Percentiles rank a stretch among this genome's conserved stretches.
Evolutionary conservation across 2,113 vertebrate genomes (phyloP).

Genomic region (Brachirus orientalis): DNA sequence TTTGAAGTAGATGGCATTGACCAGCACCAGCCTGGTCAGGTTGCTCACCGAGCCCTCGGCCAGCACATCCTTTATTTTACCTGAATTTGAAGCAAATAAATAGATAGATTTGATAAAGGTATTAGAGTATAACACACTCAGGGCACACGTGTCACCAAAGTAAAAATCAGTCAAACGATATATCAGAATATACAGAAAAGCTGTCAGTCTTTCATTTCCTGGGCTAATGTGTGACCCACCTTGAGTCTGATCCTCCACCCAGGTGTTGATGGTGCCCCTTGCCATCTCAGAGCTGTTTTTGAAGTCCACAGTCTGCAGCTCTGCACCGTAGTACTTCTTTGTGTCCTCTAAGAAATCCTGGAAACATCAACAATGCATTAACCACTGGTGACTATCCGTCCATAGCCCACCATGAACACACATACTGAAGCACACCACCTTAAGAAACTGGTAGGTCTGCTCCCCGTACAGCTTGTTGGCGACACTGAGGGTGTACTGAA

Average conservation of each 20-base stretch:
- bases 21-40: slow-evolving; percentile 85
- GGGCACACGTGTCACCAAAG: neutral
- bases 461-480: slow-evolving; percentile 93
- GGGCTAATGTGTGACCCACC: slow-evolving; percentile 52
- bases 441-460: slow-evolving; percentile 84
- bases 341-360: slow-evolving; percentile 74
- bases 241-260: slow-evolving; percentile 81
- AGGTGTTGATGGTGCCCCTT: slow-evolving; percentile 78
- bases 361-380: slow-evolving; percentile 17
- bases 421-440: slow-evolving; percentile 75
- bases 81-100: slow-evolving; percentile 48
- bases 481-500: slow-evolving; percentile 83
- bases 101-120: too few relatives aligned
- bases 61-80: slow-evolving; percentile 89
- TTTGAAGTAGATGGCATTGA: slow-evolving; percentile 97
- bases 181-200: too few relatives aligned
- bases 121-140: neutral
- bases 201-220: too few relatives aligned
- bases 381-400: neutral
- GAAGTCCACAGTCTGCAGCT: slow-evolving; percentile 80
- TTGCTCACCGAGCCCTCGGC: slow-evolving; percentile 69
- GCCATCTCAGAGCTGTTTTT: slow-evolving; percentile 37
- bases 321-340: slow-evolving; percentile 71
- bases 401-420: slow-evolving; percentile 7
- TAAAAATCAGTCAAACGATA: neutral